Evolutionary conservation across 2,888 invertebrate genomes (phyloP), one percentile per base, ranked within the genome.

Genomic region (Dione juno): DNA sequence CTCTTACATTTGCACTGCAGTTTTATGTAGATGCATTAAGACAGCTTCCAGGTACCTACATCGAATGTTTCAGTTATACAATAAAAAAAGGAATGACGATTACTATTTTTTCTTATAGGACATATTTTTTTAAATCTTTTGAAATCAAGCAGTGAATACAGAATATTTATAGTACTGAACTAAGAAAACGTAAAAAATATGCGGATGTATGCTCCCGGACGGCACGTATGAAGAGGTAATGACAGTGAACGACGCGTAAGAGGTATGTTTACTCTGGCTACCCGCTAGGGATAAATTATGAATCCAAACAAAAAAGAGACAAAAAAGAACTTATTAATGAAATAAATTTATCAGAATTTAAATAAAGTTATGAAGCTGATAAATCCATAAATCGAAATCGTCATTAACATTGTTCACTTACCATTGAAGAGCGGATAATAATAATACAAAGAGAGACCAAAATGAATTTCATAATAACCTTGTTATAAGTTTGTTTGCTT

Each of bases 1-100:
- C 86, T 86, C 76, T 75, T 75, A 76, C 70, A 71, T 71, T 70
- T 71, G 69, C 74, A 70, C 66, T 76, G 76, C 78, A 76, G 68
- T 71, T 69, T 72, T 69, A 68, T 72, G 50, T 52, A 52, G 37
- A 19, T 50, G 48, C 19, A 64, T 64, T 48, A 40, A 50, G 19
- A 14, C 10, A 28, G 14, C 45, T 11, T 21, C 14, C 21, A 43
- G 14, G 10, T 45, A 41, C n/a, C n/a, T n/a, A n/a, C 21, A 14
- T 21, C 16, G 16, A n/a, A n/a, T 16, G 37, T 14, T 9, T 3
- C 35, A 3, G 50, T 50, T 50, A 35, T 53, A 28, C 8, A 28
- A 35, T 9, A 7, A 53, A 28, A 35, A 53, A 10, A 9, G n/a
- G n/a, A n/a, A n/a, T n/a, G n/a, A 28, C 5, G 28, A 3, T 28